Evolutionary conservation across 2,888 invertebrate genomes (phyloP).

Genomic region (Oeneis ivallda): DNA sequence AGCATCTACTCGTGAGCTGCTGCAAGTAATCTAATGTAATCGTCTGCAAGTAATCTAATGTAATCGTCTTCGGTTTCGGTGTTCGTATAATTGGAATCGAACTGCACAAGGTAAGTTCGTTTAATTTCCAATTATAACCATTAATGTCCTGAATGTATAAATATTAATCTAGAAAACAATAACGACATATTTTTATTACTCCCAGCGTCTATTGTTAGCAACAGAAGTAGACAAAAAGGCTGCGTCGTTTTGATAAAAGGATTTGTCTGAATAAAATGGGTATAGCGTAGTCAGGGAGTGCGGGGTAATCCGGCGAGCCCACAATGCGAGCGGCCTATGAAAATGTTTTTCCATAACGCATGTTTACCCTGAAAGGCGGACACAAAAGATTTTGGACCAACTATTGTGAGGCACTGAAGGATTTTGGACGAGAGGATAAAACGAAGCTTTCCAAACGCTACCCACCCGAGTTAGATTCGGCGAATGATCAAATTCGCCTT

Average conservation of each 20-base stretch:
- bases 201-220: slow-evolving; percentile 1
- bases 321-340: slow-evolving; percentile 4
- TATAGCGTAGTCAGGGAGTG: neutral
- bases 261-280: slow-evolving; percentile 20
- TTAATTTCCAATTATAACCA: too few relatives aligned
- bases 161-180: neutral
- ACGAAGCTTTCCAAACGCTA: too few relatives aligned
- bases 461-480: too few relatives aligned
- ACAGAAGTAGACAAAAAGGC: slow-evolving; percentile 22
- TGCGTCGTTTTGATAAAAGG: slow-evolving; percentile 35
- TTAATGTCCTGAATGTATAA: neutral
- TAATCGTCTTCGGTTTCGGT: too few relatives aligned
- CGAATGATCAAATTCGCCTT: too few relatives aligned
- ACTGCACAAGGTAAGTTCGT: too few relatives aligned
- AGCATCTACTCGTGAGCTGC: too few relatives aligned
- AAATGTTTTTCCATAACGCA: slow-evolving; percentile 12
- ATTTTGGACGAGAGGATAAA: neutral
- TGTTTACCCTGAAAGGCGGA: neutral
- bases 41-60: too few relatives aligned
- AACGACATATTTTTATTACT: neutral
- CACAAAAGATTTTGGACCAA: neutral
- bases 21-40: too few relatives aligned
- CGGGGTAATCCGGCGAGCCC: neutral
- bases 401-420: neutral
- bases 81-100: too few relatives aligned